A percentile compares a stretch with the other conserved stretches of the same genome.
Conservation (phyloP, 2,113 vertebrate species). For the Abramis brama region DNA sequence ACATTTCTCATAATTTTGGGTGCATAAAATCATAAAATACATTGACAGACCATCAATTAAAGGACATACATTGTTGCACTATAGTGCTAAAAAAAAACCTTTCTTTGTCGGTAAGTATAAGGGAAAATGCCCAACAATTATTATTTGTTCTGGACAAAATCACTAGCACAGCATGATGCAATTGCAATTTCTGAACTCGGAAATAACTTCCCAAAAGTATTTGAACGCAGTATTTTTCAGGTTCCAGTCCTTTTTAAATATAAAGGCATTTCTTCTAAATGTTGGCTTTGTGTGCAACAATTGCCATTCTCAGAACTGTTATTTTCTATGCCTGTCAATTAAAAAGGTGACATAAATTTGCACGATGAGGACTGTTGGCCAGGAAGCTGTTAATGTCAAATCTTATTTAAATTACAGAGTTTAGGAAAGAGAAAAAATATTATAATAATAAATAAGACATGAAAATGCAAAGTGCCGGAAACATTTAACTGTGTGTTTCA, state of each 20-base stretch:
- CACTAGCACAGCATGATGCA: not conserved
- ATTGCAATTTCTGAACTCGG: not conserved
- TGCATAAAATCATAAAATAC: not conserved
- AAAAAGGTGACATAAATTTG: slow-evolving; percentile 18
- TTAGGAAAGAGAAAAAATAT: not conserved
- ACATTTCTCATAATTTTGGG: not conserved
- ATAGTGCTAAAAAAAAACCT: not conserved
- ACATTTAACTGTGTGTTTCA: not conserved
- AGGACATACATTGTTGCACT: not conserved
- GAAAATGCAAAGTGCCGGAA: slow-evolving; percentile 31
- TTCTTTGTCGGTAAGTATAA: not conserved
- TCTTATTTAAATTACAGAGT: slow-evolving; percentile 21
- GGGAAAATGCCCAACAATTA: not conserved
- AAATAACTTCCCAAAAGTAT: not conserved
- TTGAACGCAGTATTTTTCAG: not conserved
- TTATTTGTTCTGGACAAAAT: not conserved
- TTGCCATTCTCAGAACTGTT: slow-evolving; percentile 16
- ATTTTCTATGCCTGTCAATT: slow-evolving; percentile 2
- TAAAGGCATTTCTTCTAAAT: slow-evolving; percentile 33
- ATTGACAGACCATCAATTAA: not conserved
- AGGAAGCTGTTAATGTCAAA: slow-evolving; percentile 42
- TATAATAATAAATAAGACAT: not conserved
- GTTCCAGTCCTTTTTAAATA: not conserved
- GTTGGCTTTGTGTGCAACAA: slow-evolving; percentile 25
- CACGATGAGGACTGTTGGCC: not conserved